phyloP scores from a whole-genome alignment of 2,888 invertebrate species.

The Amphipoea lucens region DNA sequence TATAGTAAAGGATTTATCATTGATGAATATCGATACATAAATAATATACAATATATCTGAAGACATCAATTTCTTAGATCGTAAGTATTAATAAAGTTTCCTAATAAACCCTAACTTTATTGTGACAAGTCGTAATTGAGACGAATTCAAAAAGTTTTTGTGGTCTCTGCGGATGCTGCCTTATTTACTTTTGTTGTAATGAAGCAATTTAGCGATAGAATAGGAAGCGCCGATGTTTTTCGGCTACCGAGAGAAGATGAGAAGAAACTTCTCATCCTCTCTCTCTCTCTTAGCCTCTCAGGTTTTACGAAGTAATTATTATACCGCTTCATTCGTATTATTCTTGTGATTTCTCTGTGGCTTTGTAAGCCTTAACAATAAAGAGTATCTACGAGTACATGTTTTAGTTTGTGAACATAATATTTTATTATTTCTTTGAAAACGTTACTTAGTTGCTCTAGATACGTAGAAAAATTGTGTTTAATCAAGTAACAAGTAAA shows the following conservation, averaged over 20 bases:
- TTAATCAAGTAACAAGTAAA: background rate
- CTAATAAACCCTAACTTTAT: slow-evolving; percentile 58
- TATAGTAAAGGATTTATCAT: background rate
- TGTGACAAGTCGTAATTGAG: slow-evolving; percentile 58
- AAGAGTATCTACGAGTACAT: background rate
- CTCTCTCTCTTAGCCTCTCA: slow-evolving; percentile 1
- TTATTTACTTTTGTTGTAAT: slow-evolving; percentile 61
- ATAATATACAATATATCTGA: slow-evolving; percentile 16
- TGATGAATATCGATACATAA: slow-evolving; percentile 4
- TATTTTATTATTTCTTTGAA: background rate
- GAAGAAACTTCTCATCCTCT: slow-evolving; percentile 4
- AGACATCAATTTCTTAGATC: slow-evolving; percentile 33
- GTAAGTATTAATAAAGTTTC: slow-evolving; percentile 48
- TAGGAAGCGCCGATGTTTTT: slow-evolving; percentile 36
- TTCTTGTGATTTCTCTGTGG: slow-evolving; percentile 11
- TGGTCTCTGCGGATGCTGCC: slow-evolving; percentile 50
- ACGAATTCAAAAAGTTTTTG: slow-evolving; percentile 62
- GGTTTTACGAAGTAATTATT: slow-evolving; percentile 29
- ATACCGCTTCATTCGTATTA: slow-evolving; percentile 8
- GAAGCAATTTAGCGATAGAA: slow-evolving; percentile 52
- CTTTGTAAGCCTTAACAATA: slow-evolving; percentile 13
- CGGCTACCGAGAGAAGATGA: slow-evolving; percentile 23
- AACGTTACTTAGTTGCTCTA: background rate
- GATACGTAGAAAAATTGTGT: background rate
- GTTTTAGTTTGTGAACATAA: background rate